phyloP scores from a whole-genome alignment of 2,113 vertebrate species.

The Hoplias malabaricus region DNA sequence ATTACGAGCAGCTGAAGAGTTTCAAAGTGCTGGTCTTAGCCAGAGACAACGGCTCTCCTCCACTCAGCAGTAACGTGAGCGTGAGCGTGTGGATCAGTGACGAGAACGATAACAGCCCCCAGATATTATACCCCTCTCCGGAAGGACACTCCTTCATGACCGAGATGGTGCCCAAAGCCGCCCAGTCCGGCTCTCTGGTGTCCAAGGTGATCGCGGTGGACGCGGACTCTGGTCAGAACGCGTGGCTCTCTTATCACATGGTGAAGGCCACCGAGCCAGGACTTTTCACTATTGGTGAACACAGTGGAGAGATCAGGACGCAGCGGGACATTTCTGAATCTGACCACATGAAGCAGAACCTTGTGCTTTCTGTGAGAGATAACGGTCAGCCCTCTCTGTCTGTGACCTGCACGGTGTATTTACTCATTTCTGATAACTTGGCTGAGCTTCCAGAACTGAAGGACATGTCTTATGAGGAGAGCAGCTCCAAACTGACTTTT shows the following conservation, averaged over 20 bases:
- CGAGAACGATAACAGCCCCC: slow-evolving; percentile 62
- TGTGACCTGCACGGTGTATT: slow-evolving; percentile 1
- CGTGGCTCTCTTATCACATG: slow-evolving; percentile 49
- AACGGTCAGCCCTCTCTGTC: slow-evolving; percentile 41
- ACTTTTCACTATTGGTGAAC: slow-evolving; percentile 42
- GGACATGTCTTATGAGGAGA: slow-evolving; percentile 22
- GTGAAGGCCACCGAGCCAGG: slow-evolving; percentile 47
- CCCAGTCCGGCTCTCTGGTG: slow-evolving; percentile 61
- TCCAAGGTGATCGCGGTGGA: slow-evolving; percentile 66
- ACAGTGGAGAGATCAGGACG: slow-evolving; percentile 32
- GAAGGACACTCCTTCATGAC: slow-evolving; percentile 54
- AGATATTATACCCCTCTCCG: slow-evolving; percentile 60
- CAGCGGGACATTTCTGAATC: slow-evolving; percentile 31
- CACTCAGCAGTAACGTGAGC: slow-evolving; percentile 42
- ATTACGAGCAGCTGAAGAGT: slow-evolving; percentile 49
- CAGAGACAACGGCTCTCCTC: slow-evolving; percentile 53
- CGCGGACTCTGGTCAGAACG: slow-evolving; percentile 50
- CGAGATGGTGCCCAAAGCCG: slow-evolving; percentile 61
- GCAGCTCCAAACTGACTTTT: slow-evolving; percentile 54
- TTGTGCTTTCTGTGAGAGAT: slow-evolving; percentile 50
- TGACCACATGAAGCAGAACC: slow-evolving; percentile 18
- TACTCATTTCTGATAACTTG: slow-evolving; percentile 24
- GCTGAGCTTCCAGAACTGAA: slow-evolving; percentile 34
- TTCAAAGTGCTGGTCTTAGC: slow-evolving; percentile 43
- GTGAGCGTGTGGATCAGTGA: slow-evolving; percentile 59